A percentile compares a stretch with the other conserved stretches of the same genome.
These are phyloP conservation scores for Myiopsitta monachus DNA, from an alignment of 2,113 vertebrate genomes.

Conservation along the genomic window DNA sequence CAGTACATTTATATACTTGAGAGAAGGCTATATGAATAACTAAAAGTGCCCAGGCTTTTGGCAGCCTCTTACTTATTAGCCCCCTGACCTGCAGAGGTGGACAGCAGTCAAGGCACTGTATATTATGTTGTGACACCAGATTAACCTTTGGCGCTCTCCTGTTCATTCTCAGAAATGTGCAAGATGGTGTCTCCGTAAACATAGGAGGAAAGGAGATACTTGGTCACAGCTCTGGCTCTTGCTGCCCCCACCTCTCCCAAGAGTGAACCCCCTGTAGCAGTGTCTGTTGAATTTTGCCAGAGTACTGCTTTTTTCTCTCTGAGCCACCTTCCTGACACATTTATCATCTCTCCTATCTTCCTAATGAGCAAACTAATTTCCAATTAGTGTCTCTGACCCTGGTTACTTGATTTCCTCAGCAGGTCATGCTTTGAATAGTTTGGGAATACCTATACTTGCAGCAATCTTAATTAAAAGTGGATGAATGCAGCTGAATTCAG, in stretches of 20 bases:
- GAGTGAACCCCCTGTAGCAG: not conserved
- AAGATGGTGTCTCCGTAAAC: not conserved
- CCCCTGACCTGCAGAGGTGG: not conserved
- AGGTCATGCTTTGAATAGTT: not conserved
- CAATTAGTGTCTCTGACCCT: not conserved
- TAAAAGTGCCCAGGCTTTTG: not conserved
- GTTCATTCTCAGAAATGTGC: accelerated
- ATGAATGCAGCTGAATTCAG: not conserved
- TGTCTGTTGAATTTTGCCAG: not conserved
- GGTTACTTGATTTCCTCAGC: not conserved
- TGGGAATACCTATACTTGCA: not conserved
- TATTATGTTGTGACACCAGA: not conserved
- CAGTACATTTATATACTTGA: not conserved
- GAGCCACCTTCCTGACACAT: not conserved
- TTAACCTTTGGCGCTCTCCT: not conserved
- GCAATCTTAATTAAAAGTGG: not conserved
- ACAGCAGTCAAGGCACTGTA: not conserved
- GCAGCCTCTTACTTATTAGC: not conserved
- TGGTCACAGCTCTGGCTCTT: not conserved
- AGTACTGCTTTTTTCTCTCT: not conserved
- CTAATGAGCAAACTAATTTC: not conserved
- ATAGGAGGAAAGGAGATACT: not conserved
- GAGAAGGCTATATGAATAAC: not conserved
- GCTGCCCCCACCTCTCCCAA: not conserved
- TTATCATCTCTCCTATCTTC: not conserved